phyloP scores from a whole-genome alignment of 2,113 vertebrate genomes.

The Oceanodroma tethys region DNA sequence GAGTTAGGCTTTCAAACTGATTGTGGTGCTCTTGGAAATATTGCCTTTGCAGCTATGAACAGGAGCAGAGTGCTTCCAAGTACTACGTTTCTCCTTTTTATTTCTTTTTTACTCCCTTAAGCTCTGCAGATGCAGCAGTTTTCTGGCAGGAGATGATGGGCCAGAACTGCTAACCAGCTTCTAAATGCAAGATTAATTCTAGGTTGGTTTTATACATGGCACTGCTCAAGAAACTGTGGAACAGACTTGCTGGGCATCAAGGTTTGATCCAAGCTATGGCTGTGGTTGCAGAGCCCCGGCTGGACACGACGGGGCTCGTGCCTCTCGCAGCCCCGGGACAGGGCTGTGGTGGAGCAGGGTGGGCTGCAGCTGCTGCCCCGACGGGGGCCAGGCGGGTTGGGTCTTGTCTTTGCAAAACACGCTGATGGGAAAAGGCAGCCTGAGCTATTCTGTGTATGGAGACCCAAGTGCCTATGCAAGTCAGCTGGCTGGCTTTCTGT shows the following conservation, averaged over 20 bases:
- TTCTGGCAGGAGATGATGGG: constrained; percentile 31
- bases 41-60: neutral
- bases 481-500: neutral
- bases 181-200: neutral
- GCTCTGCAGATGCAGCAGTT: constrained; percentile 47
- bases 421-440: neutral
- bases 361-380: neutral
- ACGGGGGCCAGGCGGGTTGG: too few relatives aligned
- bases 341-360: neutral
- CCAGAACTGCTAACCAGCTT: neutral
- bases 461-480: neutral
- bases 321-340: neutral
- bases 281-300: neutral
- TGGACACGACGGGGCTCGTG: neutral
- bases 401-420: neutral
- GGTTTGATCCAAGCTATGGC: neutral
- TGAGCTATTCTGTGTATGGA: neutral
- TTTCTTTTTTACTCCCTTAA: neutral
- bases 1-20: neutral
- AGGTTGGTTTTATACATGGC: neutral
- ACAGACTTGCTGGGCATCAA: neutral
- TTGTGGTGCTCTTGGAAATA: neutral
- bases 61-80: neutral
- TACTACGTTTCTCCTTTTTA: neutral
- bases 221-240: neutral